Evolutionary conservation across 92 coral and sea anemone species (phyloP).

Genomic region (Porites evermanni): DNA sequence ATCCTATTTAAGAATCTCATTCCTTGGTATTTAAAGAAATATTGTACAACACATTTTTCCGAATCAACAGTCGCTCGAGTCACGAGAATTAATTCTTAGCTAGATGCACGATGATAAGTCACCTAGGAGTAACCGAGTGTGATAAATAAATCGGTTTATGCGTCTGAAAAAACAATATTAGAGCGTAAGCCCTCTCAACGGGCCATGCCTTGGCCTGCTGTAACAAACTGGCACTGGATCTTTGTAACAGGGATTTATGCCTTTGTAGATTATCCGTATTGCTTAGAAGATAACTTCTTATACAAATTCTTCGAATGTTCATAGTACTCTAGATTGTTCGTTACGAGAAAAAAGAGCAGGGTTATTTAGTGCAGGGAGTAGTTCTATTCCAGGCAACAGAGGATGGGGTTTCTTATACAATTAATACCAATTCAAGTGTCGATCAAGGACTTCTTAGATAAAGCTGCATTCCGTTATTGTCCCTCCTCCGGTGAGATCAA

Average conservation of each 20-base stretch:
- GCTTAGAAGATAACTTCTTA: not conserved
- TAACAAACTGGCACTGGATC: not conserved
- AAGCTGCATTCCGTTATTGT: not conserved
- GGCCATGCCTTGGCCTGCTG: not conserved
- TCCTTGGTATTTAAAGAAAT: constrained; percentile 2
- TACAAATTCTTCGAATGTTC: not conserved
- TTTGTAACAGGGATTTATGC: not conserved
- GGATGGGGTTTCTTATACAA: too few species aligned
- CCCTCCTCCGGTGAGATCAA: not conserved
- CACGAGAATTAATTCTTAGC: not conserved
- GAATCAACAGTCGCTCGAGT: not conserved
- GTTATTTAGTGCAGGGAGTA: not conserved
- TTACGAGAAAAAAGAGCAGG: not conserved
- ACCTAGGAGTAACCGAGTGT: not conserved
- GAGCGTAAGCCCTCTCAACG: constrained; percentile 5
- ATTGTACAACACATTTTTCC: constrained; percentile 10
- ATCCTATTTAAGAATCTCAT: not conserved
- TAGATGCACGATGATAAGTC: constrained; percentile 4
- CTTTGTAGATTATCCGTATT: not conserved
- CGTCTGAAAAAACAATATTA: constrained; percentile 27
- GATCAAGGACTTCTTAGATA: too few species aligned
- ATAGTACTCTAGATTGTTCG: constrained; percentile 1
- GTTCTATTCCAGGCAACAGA: not conserved
- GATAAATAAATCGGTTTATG: constrained; percentile 5
- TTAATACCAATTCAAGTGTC: too few species aligned